Percentiles rank a stretch among this genome's conserved stretches.
phyloP scores from a whole-genome alignment of 2,888 invertebrate species.

The Trypoxylon attenuatum region DNA sequence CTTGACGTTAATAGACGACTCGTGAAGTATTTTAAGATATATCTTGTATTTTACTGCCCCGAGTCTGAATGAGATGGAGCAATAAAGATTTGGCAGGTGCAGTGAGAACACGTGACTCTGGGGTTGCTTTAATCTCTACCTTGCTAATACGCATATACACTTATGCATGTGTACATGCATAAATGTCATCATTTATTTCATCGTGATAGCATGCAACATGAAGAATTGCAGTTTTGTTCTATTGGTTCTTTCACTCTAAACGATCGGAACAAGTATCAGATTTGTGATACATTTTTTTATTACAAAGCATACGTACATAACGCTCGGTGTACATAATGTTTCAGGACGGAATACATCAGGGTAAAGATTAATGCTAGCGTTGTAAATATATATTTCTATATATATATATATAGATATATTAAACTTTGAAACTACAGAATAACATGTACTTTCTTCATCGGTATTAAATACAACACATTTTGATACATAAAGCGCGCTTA shows the following conservation, averaged over 20 bases:
- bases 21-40: conserved; percentile 32
- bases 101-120: not conserved
- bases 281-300: conserved; percentile 47
- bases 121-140: no score
- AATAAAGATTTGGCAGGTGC: not conserved
- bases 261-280: no score
- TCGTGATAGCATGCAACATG: no score
- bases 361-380: conserved; percentile 40
- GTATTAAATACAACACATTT: conserved; percentile 51
- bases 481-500: conserved; percentile 34
- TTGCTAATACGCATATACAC: no score
- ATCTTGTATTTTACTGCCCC: not conserved
- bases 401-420: conserved; percentile 53
- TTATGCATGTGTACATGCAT: no score
- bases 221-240: no score
- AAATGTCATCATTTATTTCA: no score
- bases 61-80: not conserved
- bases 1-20: conserved; percentile 12
- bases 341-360: conserved; percentile 61
- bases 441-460: conserved; percentile 36
- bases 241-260: no score
- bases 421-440: conserved; percentile 46
- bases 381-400: conserved; percentile 41
- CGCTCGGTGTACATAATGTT: conserved; percentile 40
- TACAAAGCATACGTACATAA: conserved; percentile 50